A percentile compares a stretch with the other conserved stretches of the same genome.
Conservation (phyloP, 1,140 invertebrate genomes). For the Cheumatopsyche charites region DNA sequence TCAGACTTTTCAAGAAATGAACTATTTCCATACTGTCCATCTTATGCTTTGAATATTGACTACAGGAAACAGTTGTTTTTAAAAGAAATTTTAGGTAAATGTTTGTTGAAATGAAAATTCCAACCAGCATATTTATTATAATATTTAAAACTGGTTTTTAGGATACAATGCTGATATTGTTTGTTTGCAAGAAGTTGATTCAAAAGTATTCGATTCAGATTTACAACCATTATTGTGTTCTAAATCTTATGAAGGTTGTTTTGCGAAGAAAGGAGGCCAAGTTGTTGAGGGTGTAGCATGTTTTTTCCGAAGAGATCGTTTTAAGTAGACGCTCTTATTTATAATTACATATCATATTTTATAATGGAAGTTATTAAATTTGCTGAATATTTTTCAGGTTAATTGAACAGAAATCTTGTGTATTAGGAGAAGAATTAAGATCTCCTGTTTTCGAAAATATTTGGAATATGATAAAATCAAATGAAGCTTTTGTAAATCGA, state of each 20-base stretch:
- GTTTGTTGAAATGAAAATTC: slow-evolving; percentile 1
- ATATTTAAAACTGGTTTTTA: slow-evolving; percentile 49
- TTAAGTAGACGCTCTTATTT: slow-evolving; percentile 56
- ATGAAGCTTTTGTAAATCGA: slow-evolving; percentile 62
- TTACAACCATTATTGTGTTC: slow-evolving; percentile 67
- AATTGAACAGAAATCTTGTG: slow-evolving; percentile 56
- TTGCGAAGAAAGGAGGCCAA: slow-evolving; percentile 73
- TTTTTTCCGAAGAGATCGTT: slow-evolving; percentile 73
- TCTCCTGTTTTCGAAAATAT: slow-evolving; percentile 64
- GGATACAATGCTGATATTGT: slow-evolving; percentile 90
- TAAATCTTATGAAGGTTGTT: slow-evolving; percentile 66
- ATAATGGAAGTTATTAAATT: slow-evolving; percentile 18
- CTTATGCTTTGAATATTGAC: slow-evolving; percentile 77
- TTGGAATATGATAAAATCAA: slow-evolving; percentile 65
- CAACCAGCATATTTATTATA: slow-evolving; percentile 37
- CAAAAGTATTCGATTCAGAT: slow-evolving; percentile 76
- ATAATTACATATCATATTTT: background rate
- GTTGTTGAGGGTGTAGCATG: slow-evolving; percentile 80
- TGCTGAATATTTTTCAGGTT: slow-evolving; percentile 52
- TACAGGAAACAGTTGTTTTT: slow-evolving; percentile 85
- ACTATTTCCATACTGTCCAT: slow-evolving; percentile 82
- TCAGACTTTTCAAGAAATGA: slow-evolving; percentile 74
- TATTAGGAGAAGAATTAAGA: slow-evolving; percentile 66
- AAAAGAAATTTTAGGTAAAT: slow-evolving; percentile 79
- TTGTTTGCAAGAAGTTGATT: slow-evolving; percentile 93